Evolutionary conservation across 1,140 invertebrate species (phyloP), one percentile per base, ranked within the genome.

Genomic region (Bombus waltoni): DNA sequence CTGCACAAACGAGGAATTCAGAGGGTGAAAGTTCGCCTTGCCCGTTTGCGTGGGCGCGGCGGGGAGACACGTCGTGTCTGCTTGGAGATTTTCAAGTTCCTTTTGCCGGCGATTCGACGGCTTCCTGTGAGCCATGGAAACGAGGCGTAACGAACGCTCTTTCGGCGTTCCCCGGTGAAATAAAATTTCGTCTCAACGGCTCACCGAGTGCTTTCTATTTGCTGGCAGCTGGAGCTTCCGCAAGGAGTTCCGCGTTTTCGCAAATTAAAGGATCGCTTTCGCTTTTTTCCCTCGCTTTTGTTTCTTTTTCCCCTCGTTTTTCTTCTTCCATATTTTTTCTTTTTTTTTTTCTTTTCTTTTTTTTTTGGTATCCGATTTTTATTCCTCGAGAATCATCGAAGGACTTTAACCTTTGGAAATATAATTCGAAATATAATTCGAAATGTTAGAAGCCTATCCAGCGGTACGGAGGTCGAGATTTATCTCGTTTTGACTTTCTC

Each of bases 1-100:
- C 86, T 81, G 81, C 84, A 87, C 86, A 90, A 88, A 90, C 77
- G 81, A 88, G 77, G 81, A 88, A 90, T 85, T 85, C 77, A 90
- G 81, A 59, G 76, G 87, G 83, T 84, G 75, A 89, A 81, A 75
- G 76, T 86, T 78, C 74, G 44, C 35, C 62, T 77, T 53, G 25
- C 81, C 57, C 25, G 53, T 38, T 66, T 38, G 59, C 59, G 59
- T 28, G 10, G 59, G 59, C 42, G 25, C 9, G 5, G 74, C 22
- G 32, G 11, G 22, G 28, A 68, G 81, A 32, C 62, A 28, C 81
- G 22, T 32, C 73, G 59, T 78, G 74, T 78, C 40, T 66, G 57
- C 65, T 44, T 22, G 40, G 68, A 88, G 77, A 79, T 88, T 78
- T 65, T 86, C 73, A 28, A 73, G 66, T 74, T 88, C 73, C 66